These are phyloP conservation scores for Pseudoatta argentina DNA, from an alignment of 1,140 invertebrate genomes.

Conservation along the genomic window DNA sequence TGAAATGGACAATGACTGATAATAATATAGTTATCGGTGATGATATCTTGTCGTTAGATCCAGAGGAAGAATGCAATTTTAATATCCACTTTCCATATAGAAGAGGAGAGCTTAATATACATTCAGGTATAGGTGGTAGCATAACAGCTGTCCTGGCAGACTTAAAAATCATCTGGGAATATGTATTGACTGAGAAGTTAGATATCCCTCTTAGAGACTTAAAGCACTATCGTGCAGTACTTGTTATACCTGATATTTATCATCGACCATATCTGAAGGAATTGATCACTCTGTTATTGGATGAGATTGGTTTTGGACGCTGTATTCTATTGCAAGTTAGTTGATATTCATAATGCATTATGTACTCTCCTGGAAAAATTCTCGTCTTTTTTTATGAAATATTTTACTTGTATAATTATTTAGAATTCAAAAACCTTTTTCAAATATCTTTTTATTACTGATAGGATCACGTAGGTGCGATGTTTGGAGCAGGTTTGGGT, in stretches of 20 bases:
- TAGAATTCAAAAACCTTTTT: neutral
- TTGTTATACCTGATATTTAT: constrained; percentile 97
- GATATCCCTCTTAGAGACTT: constrained; percentile 92
- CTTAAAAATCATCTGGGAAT: constrained; percentile 95
- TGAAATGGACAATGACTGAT: constrained; percentile 89
- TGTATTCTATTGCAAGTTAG: constrained; percentile 94
- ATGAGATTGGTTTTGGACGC: constrained; percentile 94
- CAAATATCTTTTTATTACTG: constrained; percentile 66
- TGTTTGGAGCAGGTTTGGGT: constrained; percentile 96
- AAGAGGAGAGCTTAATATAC: constrained; percentile 95
- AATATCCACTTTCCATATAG: constrained; percentile 96
- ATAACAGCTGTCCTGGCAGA: constrained; percentile 94
- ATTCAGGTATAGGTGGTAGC: constrained; percentile 93
- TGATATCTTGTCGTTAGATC: constrained; percentile 91
- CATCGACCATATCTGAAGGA: constrained; percentile 95
- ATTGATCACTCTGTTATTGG: constrained; percentile 93
- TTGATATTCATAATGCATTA: neutral
- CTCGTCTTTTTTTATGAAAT: constrained; percentile 1
- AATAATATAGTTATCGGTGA: constrained; percentile 90
- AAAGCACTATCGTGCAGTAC: constrained; percentile 93
- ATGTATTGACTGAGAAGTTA: constrained; percentile 92
- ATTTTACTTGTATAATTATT: neutral
- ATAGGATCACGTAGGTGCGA: constrained; percentile 96
- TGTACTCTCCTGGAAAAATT: neutral
- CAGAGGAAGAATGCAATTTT: constrained; percentile 88